Percentiles rank a stretch among this genome's conserved stretches.
These are phyloP conservation scores for Puntigrus tetrazona DNA, from an alignment of 2,113 vertebrate species.

Conservation along the genomic window DNA sequence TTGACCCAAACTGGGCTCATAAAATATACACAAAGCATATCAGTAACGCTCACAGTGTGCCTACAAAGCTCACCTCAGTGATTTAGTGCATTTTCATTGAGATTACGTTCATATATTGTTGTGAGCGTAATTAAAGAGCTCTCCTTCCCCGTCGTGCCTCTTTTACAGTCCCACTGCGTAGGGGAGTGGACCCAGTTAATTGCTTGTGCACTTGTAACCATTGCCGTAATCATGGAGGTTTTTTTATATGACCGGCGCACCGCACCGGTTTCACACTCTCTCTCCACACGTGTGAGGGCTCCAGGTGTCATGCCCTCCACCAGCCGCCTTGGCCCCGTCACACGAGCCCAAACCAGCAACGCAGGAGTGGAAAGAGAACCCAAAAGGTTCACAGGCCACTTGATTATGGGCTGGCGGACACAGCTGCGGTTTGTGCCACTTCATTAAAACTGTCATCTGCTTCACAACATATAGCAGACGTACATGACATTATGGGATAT, in stretches of 20 bases:
- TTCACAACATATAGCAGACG: conserved; percentile 59
- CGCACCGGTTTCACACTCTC: conserved; percentile 67
- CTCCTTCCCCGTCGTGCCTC: conserved; percentile 14
- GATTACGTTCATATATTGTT: conserved; percentile 24
- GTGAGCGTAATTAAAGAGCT: conserved; percentile 25
- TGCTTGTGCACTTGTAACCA: conserved; percentile 50
- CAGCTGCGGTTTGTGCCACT: conserved; percentile 66
- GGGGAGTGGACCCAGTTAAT: conserved; percentile 49
- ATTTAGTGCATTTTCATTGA: conserved; percentile 30
- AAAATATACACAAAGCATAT: conserved; percentile 14
- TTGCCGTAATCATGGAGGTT: conserved; percentile 57
- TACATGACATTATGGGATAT: conserved; percentile 33
- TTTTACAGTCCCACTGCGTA: conserved; percentile 46
- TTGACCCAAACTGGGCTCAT: background rate
- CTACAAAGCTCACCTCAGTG: background rate
- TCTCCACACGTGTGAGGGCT: conserved; percentile 61
- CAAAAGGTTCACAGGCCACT: conserved; percentile 60
- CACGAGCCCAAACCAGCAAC: conserved; percentile 37
- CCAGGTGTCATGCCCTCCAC: conserved; percentile 45
- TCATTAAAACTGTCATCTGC: conserved; percentile 65
- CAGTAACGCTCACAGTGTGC: background rate
- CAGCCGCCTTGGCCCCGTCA: conserved; percentile 63
- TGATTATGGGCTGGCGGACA: conserved; percentile 67
- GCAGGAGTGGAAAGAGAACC: conserved; percentile 40
- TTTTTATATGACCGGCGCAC: conserved; percentile 56